Base-by-base conservation (phyloP, 2,888 invertebrate genomes). In the Fragum fragum region DNA sequence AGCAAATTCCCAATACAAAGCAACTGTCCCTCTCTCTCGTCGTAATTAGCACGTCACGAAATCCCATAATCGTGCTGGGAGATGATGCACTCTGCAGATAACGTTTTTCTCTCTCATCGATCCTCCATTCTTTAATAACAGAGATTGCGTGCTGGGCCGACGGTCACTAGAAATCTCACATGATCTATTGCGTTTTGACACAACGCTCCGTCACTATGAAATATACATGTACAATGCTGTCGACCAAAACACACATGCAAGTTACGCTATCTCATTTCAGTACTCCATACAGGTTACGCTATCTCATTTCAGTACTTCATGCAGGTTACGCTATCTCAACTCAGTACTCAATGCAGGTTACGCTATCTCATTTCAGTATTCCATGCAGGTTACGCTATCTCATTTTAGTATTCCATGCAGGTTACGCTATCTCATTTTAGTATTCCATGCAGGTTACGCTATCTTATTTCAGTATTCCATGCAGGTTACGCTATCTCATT, bases 21-120 rank as follows among this genome's bases (percentile, higher is more conserved):
- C 47, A n/a, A 47, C 14, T 47, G 47, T 47, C 47, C 47, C 47
- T 47, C 47, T 47, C 47, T 47, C n/a, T 47, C n/a, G 32, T 28
- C 32, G 29, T 61, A 61, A 61, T 61, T 61, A 61, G n/a, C 61
- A 14, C 29, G 32, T 61, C 61, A 61, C 61, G 61, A 61, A 32
- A 61, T 61, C 26, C 26, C 18, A 57, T 57, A 26, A 61, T 61
- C 29, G 29, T 3, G 14, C 18, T 6, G 32, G 18, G 61, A 61
- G 29, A 61, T 61, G 26, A 32, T 32, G 61, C 61, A 61, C 29
- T 61, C 36, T 61, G 61, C 61, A 61, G 26, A 61, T 61, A 29
- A 26, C 61, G 29, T 28, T 61, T 32, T 32, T 61, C 61, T 32
- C 61, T 29, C 32, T n/a, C 32, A 61, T 32, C 32, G 26, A 57